phyloP scores from a whole-genome alignment of 2,888 invertebrate species.

The Agriopis aurantiaria region DNA sequence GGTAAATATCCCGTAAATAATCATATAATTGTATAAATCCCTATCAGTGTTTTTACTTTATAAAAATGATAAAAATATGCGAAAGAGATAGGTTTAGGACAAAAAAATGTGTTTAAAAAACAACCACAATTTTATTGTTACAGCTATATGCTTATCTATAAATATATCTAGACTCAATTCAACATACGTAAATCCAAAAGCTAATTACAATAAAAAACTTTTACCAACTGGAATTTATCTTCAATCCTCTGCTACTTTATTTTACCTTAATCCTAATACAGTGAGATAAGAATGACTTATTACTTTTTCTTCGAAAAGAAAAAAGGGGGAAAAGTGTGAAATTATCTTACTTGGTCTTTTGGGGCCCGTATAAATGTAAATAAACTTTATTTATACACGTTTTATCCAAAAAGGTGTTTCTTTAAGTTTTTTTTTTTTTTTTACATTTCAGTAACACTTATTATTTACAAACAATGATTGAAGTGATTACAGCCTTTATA shows the following conservation, averaged over 20 bases:
- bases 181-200: conserved; percentile 14
- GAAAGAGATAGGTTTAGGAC: too few species aligned
- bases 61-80: too few species aligned
- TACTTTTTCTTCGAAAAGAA: conserved; percentile 10
- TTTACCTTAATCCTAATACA: conserved; percentile 21
- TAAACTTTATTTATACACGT: background rate
- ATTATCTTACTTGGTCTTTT: conserved; percentile 3
- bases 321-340: conserved; percentile 11
- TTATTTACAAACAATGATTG: too few species aligned
- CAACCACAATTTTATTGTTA: too few species aligned
- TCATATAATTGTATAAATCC: too few species aligned
- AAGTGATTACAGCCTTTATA: too few species aligned
- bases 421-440: too few species aligned
- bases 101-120: too few species aligned
- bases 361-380: conserved; percentile 3
- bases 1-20: too few species aligned
- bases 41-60: too few species aligned
- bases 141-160: background rate
- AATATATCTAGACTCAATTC: conserved; percentile 2
- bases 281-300: conserved; percentile 29
- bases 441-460: too few species aligned
- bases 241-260: conserved; percentile 21
- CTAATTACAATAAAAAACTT: conserved; percentile 16
- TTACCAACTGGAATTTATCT: conserved; percentile 14
- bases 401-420: too few species aligned